Evolutionary conservation across 2,888 invertebrate species (phyloP).

Genomic region (Clistopyga incitator): DNA sequence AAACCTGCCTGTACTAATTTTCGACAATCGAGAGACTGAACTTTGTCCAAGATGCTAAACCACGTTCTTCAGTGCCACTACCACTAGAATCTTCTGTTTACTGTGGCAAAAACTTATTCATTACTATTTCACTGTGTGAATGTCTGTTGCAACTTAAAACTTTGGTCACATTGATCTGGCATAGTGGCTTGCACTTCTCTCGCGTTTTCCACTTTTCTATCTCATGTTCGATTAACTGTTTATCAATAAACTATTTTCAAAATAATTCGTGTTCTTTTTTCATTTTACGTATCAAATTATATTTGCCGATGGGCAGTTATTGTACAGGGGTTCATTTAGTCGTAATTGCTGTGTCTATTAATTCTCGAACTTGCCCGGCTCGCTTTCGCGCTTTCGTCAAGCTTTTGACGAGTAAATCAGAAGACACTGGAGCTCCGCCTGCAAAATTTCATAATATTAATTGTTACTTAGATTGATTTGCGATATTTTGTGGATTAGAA

Average conservation of each 20-base stretch:
- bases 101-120: conserved; percentile 28
- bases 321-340: conserved; percentile 61
- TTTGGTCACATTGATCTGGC: conserved; percentile 2
- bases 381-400: conserved; percentile 87
- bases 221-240: conserved; percentile 2
- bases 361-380: conserved; percentile 85
- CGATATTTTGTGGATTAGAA: neutral
- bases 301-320: conserved; percentile 8
- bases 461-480: neutral
- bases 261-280: conserved; percentile 24
- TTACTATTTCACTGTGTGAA: neutral
- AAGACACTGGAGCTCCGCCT: conserved; percentile 87
- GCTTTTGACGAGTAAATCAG: conserved; percentile 86
- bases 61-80: conserved; percentile 14
- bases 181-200: neutral
- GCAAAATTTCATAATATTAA: conserved; percentile 11
- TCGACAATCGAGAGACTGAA: conserved; percentile 2
- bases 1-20: conserved; percentile 95
- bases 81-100: neutral
- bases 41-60: neutral
- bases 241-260: conserved; percentile 56
- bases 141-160: conserved; percentile 3
- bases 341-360: conserved; percentile 82
- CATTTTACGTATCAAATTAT: conserved; percentile 52
- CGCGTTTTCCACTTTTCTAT: conserved; percentile 56